These are phyloP conservation scores for Chymomyza costata DNA, from an alignment of 1,140 invertebrate species.

Conservation along the genomic window DNA sequence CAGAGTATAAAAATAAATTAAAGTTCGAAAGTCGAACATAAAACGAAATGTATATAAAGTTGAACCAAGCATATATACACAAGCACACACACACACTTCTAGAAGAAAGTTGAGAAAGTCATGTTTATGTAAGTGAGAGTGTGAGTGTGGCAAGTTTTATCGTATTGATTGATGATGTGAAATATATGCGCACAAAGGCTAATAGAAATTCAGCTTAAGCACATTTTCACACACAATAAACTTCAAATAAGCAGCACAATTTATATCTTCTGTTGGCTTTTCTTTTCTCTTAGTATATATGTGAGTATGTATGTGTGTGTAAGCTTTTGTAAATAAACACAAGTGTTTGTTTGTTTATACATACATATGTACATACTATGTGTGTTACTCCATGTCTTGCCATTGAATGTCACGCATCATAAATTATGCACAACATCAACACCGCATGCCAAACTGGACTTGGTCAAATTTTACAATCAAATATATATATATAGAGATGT, in stretches of 20 bases:
- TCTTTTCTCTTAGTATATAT: neutral
- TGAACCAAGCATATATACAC: neutral
- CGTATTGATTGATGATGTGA: constrained; percentile 71
- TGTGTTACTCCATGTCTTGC: constrained; percentile 43
- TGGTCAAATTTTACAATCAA: too few species aligned
- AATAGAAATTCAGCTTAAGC: constrained; percentile 72
- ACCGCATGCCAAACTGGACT: constrained; percentile 60
- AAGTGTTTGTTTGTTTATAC: constrained; percentile 5
- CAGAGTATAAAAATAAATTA: neutral
- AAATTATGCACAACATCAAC: constrained; percentile 62
- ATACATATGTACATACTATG: constrained; percentile 30
- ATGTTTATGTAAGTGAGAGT: neutral
- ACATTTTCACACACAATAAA: constrained; percentile 73
- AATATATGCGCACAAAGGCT: constrained; percentile 68
- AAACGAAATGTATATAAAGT: neutral
- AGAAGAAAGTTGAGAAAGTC: neutral
- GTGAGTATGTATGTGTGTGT: constrained; percentile 3
- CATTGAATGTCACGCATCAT: constrained; percentile 73
- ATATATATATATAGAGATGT: too few species aligned
- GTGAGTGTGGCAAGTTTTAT: constrained; percentile 44
- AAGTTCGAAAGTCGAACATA: neutral
- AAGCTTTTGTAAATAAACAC: constrained; percentile 6
- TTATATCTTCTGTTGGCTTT: constrained; percentile 16
- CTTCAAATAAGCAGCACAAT: constrained; percentile 59
- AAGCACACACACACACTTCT: constrained; percentile 2